Conservation (phyloP, 2,888 invertebrate species). For the Melitaea athalia region DNA sequence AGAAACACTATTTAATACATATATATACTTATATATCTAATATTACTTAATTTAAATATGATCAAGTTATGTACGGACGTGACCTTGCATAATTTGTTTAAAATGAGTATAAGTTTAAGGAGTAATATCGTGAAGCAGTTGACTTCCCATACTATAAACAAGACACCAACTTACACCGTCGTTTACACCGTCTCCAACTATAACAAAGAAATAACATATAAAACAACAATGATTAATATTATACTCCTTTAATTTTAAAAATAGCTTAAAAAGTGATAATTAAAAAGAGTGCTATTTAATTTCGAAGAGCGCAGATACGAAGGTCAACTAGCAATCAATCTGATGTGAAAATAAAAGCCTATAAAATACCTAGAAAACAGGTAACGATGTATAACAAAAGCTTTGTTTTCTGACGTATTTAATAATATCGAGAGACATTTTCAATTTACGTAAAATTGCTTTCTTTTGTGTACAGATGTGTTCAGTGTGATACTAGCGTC, state of each 20-base stretch:
- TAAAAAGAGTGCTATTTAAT: too few relatives aligned
- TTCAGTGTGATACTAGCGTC: neutral
- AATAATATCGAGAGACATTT: neutral
- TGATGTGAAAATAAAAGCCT: neutral
- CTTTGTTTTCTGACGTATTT: neutral
- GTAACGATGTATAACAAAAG: neutral
- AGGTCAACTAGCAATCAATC: neutral
- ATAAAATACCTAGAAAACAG: neutral
- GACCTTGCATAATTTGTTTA: neutral
- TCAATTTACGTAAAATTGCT: constrained; percentile 2
- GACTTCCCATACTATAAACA: neutral
- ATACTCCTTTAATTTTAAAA: too few relatives aligned
- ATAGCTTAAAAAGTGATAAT: too few relatives aligned
- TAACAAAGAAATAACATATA: neutral
- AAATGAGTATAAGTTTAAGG: neutral
- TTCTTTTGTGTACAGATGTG: constrained; percentile 4
- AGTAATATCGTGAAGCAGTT: constrained; percentile 1
- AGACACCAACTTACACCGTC: neutral
- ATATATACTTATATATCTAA: too few relatives aligned
- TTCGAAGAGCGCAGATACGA: too few relatives aligned
- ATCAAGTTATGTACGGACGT: neutral
- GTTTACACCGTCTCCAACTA: neutral
- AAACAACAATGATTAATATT: neutral
- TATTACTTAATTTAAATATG: too few relatives aligned
- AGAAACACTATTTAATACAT: too few relatives aligned